Evolutionary conservation across 2,797 vertebrate species (phyloP).

Genomic region (Tokudaia muenninki): DNA sequence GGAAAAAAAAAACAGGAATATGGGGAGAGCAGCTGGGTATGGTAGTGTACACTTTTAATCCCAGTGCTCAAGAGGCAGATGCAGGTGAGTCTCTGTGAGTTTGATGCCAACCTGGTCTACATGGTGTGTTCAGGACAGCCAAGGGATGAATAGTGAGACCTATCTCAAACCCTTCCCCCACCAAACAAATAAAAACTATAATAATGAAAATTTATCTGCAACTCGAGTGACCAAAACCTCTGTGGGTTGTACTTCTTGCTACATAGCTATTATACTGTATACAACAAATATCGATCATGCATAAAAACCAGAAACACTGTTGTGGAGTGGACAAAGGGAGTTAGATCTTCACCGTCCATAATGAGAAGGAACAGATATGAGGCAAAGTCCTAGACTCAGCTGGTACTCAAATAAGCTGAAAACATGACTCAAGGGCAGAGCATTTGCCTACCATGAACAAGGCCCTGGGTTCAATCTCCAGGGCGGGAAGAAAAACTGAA

Average conservation of each 20-base stretch:
- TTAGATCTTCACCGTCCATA: background rate
- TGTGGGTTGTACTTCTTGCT: background rate
- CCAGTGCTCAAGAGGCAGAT: background rate
- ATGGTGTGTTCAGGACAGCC: background rate
- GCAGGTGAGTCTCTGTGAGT: background rate
- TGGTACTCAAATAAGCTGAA: background rate
- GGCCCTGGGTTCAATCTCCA: background rate
- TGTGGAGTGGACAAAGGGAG: background rate
- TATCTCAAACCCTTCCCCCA: background rate
- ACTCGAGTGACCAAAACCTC: background rate
- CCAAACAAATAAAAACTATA: background rate
- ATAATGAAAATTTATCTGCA: slow-evolving; percentile 26
- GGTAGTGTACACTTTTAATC: background rate
- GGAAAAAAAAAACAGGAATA: background rate
- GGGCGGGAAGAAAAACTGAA: background rate
- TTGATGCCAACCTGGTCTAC: background rate
- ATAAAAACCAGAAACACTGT: background rate
- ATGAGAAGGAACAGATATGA: background rate
- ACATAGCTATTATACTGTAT: background rate
- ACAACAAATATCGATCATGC: background rate
- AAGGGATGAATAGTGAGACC: background rate
- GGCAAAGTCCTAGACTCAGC: background rate
- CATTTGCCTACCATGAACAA: background rate
- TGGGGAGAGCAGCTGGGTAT: background rate
- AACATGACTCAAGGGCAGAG: background rate